A percentile compares a stretch with the other conserved stretches of the same genome.
Evolutionary conservation across 2,113 vertebrate genomes (phyloP).

Genomic region (Otocyon megalotis): DNA sequence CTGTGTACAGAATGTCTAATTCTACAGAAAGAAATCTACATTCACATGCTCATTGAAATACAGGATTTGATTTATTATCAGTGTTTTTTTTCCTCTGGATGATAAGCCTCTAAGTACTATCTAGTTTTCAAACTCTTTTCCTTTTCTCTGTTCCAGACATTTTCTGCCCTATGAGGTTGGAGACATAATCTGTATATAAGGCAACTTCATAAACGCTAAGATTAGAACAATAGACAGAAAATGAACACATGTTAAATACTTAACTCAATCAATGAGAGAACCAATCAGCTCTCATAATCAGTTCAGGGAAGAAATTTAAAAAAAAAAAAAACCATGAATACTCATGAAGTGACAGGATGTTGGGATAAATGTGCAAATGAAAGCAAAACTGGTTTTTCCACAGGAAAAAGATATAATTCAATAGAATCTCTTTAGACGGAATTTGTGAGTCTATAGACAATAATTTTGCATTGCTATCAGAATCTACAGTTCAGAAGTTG

Average conservation of each 20-base stretch:
- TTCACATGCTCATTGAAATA: not conserved
- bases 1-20: not conserved
- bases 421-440: fast-evolving
- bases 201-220: not conserved
- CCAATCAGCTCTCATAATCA: not conserved
- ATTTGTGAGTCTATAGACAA: not conserved
- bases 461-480: not conserved
- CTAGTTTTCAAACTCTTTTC: not conserved
- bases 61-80: not conserved
- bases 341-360: not conserved
- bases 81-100: not conserved
- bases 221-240: not conserved
- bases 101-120: not conserved
- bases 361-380: not conserved
- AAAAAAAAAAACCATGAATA: not conserved
- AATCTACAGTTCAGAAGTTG: not conserved
- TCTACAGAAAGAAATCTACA: not conserved
- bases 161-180: not conserved
- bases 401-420: not conserved
- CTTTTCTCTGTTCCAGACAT: not conserved
- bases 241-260: not conserved
- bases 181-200: not conserved
- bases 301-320: not conserved
- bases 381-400: not conserved
- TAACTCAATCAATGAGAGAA: not conserved